Evolutionary conservation across 2,888 invertebrate genomes (phyloP).

Genomic region (Bombyx huttoni): DNA sequence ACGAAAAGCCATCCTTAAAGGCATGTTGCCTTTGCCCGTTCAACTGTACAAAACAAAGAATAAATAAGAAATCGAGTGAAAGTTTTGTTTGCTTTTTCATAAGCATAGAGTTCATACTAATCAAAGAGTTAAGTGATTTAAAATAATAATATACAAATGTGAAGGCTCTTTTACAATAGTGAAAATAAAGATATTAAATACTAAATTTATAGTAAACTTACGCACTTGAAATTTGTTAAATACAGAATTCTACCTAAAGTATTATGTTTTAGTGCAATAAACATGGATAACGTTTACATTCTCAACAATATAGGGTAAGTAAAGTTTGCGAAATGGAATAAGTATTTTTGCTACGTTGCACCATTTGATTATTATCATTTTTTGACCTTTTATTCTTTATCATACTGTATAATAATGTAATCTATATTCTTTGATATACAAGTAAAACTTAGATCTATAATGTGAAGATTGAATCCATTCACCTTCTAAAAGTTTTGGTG

Average conservation of each 20-base stretch:
- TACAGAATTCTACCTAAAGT: not conserved
- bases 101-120: no score
- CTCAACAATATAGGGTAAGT: constrained; percentile 55
- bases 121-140: no score
- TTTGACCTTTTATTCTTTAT: not conserved
- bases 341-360: not conserved
- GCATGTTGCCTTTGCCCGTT: no score
- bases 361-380: not conserved
- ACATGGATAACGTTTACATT: constrained; percentile 52
- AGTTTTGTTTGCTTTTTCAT: no score
- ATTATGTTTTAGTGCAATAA: constrained; percentile 16
- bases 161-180: no score
- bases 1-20: no score
- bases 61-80: no score
- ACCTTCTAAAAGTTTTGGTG: no score
- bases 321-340: constrained; percentile 9
- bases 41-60: no score
- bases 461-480: no score
- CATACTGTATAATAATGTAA: not conserved
- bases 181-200: no score
- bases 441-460: not conserved
- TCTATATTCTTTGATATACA: not conserved
- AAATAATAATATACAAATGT: no score
- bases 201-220: not conserved
- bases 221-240: not conserved